These are phyloP conservation scores for Ypsolopha scabrella DNA, from an alignment of 2,888 invertebrate species.

Conservation along the genomic window DNA sequence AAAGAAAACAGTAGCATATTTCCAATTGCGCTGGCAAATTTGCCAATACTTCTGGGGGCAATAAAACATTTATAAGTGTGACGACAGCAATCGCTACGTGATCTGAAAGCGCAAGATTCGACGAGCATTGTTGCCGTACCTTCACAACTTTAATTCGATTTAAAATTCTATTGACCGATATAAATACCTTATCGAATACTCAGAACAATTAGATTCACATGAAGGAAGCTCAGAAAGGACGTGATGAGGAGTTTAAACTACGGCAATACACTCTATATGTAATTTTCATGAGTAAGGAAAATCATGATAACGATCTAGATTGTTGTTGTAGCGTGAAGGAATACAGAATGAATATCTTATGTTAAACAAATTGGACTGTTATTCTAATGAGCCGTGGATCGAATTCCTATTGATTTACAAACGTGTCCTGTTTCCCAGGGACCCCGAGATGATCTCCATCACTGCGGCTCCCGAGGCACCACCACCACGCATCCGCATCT, in stretches of 20 bases:
- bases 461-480: slow-evolving; percentile 96
- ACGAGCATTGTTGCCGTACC: slow-evolving; percentile 27
- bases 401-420: background rate
- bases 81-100: slow-evolving; percentile 26
- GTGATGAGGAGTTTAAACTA: slow-evolving; percentile 31
- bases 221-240: slow-evolving; percentile 20
- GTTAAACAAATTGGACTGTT: slow-evolving; percentile 9
- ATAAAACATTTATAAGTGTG: background rate
- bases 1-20: background rate
- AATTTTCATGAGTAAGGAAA: slow-evolving; percentile 26
- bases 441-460: slow-evolving; percentile 96
- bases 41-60: background rate
- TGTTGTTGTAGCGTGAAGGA: slow-evolving; percentile 17
- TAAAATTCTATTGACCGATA: slow-evolving; percentile 37
- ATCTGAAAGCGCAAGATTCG: slow-evolving; percentile 30
- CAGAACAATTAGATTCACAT: slow-evolving; percentile 39
- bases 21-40: too few relatives aligned
- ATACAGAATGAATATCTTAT: slow-evolving; percentile 11
- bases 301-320: slow-evolving; percentile 23
- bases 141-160: slow-evolving; percentile 25
- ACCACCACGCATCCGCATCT: slow-evolving; percentile 91
- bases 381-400: background rate
- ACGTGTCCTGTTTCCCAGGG: slow-evolving; percentile 60
- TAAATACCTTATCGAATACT: slow-evolving; percentile 34
- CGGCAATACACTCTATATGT: slow-evolving; percentile 21